Evolutionary conservation across 1,140 invertebrate species (phyloP).

Genomic region (Anastatus disparis): DNA sequence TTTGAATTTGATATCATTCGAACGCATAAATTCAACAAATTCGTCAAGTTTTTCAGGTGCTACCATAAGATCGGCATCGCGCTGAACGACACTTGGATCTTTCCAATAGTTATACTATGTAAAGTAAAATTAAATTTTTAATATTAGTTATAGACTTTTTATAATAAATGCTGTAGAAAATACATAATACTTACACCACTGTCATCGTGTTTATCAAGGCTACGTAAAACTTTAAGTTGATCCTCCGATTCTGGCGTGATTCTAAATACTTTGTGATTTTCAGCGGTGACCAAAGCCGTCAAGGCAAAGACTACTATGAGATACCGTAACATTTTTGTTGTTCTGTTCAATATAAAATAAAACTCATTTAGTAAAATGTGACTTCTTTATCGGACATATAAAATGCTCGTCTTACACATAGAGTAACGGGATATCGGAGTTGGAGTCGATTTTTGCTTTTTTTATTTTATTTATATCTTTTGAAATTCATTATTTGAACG

Average conservation of each 20-base stretch:
- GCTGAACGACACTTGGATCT: constrained; percentile 33
- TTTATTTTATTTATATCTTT: too few species aligned
- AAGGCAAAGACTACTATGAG: neutral
- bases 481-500: too few species aligned
- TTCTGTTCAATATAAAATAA: neutral
- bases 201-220: constrained; percentile 51
- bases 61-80: constrained; percentile 48
- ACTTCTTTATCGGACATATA: neutral
- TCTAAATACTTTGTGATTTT: constrained; percentile 66
- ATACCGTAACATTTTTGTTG: neutral
- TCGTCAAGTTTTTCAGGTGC: constrained; percentile 39
- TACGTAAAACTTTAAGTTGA: constrained; percentile 55
- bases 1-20: constrained; percentile 19
- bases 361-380: neutral
- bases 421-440: too few species aligned
- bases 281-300: constrained; percentile 45
- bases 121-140: neutral
- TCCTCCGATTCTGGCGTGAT: constrained; percentile 59
- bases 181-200: constrained; percentile 35
- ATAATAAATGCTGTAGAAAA: too few species aligned
- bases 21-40: constrained; percentile 43
- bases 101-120: constrained; percentile 40
- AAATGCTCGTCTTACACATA: too few species aligned
- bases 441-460: too few species aligned
- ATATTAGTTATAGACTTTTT: neutral